Evolutionary conservation across 1,140 invertebrate genomes (phyloP).

Genomic region (Zaprionus inermis): DNA sequence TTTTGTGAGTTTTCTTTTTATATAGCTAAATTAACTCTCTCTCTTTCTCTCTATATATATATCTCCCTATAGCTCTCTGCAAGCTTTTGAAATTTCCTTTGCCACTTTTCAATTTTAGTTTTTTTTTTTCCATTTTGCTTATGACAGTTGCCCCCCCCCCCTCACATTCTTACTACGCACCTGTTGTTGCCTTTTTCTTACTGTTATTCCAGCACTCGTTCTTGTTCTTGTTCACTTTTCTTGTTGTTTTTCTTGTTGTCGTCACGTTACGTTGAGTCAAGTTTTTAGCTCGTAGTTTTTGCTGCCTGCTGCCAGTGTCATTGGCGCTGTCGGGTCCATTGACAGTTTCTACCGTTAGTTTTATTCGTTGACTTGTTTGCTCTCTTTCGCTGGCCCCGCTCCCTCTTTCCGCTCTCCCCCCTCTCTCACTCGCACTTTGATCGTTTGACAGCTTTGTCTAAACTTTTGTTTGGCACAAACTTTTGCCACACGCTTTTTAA

Average conservation of each 20-base stretch:
- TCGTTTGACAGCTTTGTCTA: conserved; percentile 32
- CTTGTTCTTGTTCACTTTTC: conserved; percentile 24
- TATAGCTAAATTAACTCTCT: neutral
- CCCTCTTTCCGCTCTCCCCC: neutral
- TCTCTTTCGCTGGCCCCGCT: neutral
- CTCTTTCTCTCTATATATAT: neutral
- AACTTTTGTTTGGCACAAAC: conserved; percentile 62
- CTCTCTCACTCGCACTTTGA: conserved; percentile 17
- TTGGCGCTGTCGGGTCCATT: conserved; percentile 56
- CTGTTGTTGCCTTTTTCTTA: conserved; percentile 39
- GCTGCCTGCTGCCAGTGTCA: conserved; percentile 12
- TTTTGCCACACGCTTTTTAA: conserved; percentile 53
- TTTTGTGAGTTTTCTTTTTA: neutral
- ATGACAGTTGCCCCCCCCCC: conserved; percentile 36
- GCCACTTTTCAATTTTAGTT: conserved; percentile 23
- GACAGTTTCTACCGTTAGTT: conserved; percentile 67
- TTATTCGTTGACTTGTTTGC: conserved; percentile 25
- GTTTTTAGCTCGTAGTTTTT: conserved; percentile 63
- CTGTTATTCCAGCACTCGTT: conserved; percentile 13
- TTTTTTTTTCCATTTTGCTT: conserved; percentile 40
- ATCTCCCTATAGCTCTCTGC: neutral
- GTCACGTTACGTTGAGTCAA: conserved; percentile 61
- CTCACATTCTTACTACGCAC: conserved; percentile 7
- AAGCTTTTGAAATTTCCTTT: neutral
- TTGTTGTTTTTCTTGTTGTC: conserved; percentile 36